phyloP scores from a whole-genome alignment of 2,113 vertebrate genomes.

The Percina caprodes region DNA sequence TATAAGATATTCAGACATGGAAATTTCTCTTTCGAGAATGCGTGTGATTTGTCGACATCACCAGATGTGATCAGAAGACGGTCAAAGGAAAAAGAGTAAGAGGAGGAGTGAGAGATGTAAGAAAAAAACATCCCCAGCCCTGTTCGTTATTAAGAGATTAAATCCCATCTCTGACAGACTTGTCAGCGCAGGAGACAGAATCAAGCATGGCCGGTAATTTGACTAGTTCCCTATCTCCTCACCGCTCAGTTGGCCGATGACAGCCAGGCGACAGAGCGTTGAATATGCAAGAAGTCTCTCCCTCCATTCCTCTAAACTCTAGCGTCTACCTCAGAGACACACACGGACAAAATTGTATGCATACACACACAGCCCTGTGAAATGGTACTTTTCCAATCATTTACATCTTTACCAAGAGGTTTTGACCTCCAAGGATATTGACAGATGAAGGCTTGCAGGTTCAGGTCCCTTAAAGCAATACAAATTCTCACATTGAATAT shows the following conservation, averaged over 20 bases:
- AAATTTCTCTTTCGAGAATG: constrained; percentile 76
- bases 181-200: constrained; percentile 83
- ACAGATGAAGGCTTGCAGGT: constrained; percentile 49
- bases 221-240: constrained; percentile 85
- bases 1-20: constrained; percentile 74
- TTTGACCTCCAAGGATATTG: constrained; percentile 40
- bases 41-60: constrained; percentile 84
- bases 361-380: constrained; percentile 14
- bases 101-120: constrained; percentile 35
- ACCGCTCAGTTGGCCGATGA: constrained; percentile 82
- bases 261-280: constrained; percentile 76
- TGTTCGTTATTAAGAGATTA: constrained; percentile 86
- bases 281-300: constrained; percentile 77
- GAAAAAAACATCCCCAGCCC: constrained; percentile 40
- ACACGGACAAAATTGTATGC: background rate
- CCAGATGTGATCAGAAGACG: constrained; percentile 83
- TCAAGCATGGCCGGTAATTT: constrained; percentile 85
- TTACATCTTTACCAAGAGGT: constrained; percentile 50
- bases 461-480: constrained; percentile 26
- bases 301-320: constrained; percentile 58
- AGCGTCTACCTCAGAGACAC: constrained; percentile 48
- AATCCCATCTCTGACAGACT: constrained; percentile 85
- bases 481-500: background rate
- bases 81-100: constrained; percentile 73
- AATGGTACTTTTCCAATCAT: constrained; percentile 43